These are phyloP conservation scores for Oriolus oriolus DNA, from an alignment of 2,113 vertebrate genomes.

Conservation along the genomic window DNA sequence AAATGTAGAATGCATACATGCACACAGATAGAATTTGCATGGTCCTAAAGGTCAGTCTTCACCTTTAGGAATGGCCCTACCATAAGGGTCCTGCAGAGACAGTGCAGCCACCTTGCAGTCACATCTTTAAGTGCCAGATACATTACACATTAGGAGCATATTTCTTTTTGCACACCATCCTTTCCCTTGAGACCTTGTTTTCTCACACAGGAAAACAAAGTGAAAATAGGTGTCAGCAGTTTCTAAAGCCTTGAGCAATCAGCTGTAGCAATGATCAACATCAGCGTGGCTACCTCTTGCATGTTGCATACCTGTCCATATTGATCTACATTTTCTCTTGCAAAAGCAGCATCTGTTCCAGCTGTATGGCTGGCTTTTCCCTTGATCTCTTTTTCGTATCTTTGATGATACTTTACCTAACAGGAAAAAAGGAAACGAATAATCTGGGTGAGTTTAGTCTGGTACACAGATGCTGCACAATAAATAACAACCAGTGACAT, in stretches of 20 bases:
- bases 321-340: slow-evolving; percentile 75
- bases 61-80: background rate
- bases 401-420: slow-evolving; percentile 86
- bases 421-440: background rate
- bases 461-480: background rate
- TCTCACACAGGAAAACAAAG: background rate
- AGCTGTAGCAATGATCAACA: background rate
- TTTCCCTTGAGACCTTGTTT: background rate
- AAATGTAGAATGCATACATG: background rate
- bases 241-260: background rate
- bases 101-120: background rate
- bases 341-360: slow-evolving; percentile 64
- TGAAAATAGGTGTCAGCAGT: background rate
- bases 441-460: background rate
- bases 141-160: background rate
- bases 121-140: background rate
- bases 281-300: background rate
- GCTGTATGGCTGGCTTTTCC: slow-evolving; percentile 81
- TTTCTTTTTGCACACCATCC: background rate
- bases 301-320: slow-evolving; percentile 76
- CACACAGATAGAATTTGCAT: background rate
- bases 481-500: background rate
- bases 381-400: slow-evolving; percentile 85
- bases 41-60: background rate
- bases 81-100: background rate